phyloP scores from a whole-genome alignment of 2,113 vertebrate genomes.

The Mixornis gularis region DNA sequence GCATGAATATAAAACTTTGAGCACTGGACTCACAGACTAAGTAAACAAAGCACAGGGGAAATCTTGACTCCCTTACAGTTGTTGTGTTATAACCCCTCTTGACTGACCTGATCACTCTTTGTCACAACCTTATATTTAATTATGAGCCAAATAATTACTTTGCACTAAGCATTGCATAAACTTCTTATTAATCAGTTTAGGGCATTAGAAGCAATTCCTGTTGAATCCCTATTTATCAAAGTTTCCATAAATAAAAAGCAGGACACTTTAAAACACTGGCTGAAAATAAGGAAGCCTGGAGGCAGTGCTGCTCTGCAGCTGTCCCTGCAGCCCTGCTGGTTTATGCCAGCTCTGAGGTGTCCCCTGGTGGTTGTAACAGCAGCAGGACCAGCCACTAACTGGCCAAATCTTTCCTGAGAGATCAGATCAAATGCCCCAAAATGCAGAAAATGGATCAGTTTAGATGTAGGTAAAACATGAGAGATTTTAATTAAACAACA shows the following conservation, averaged over 20 bases:
- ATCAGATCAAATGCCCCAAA: neutral
- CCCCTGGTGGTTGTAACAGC: neutral
- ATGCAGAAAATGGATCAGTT: neutral
- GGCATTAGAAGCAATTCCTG: neutral
- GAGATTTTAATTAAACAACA: neutral
- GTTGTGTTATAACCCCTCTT: neutral
- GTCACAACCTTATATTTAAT: neutral
- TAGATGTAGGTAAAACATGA: neutral
- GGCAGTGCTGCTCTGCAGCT: neutral
- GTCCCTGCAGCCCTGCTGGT: accelerated
- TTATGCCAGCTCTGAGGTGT: neutral
- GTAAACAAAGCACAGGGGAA: neutral
- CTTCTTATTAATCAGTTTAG: neutral
- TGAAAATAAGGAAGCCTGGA: neutral
- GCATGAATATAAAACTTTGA: neutral
- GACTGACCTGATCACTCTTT: neutral
- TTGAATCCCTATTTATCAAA: neutral
- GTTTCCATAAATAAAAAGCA: neutral
- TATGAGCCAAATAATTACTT: neutral
- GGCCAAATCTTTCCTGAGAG: neutral
- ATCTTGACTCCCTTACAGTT: neutral
- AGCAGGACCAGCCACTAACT: neutral
- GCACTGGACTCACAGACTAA: neutral
- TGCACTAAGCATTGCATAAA: neutral
- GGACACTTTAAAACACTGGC: neutral